Evolutionary conservation across 30 jellyfish, hydroid and myxozoan species (phyloP).

Genomic region (Hydra vulgaris): DNA sequence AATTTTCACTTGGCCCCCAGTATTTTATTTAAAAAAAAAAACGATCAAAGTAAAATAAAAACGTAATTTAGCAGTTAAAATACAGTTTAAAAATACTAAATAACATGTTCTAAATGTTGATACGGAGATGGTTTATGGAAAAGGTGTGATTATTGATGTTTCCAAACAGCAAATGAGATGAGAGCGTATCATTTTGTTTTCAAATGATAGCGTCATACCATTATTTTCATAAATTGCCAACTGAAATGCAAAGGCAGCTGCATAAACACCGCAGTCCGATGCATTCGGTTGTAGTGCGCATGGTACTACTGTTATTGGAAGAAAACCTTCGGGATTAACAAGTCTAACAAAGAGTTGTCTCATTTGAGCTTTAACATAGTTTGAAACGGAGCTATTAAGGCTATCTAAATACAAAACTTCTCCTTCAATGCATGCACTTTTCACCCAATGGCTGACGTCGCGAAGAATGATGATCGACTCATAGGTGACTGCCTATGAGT

Average conservation of each 20-base stretch:
- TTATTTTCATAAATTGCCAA: background rate
- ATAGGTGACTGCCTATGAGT: background rate
- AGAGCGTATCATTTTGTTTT: background rate
- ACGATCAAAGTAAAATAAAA: background rate
- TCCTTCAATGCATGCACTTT: background rate
- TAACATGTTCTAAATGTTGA: background rate
- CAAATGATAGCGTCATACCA: background rate
- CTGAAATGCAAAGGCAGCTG: background rate
- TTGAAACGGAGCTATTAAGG: background rate
- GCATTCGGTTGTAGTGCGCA: background rate
- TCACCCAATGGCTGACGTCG: background rate
- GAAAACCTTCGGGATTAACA: background rate
- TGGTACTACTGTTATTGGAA: background rate
- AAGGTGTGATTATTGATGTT: background rate
- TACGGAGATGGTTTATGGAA: background rate
- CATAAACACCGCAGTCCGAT: background rate
- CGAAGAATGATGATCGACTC: background rate
- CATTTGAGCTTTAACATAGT: background rate
- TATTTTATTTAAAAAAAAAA: too few relatives aligned
- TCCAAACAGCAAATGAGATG: background rate
- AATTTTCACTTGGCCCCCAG: background rate
- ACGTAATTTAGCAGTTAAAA: background rate
- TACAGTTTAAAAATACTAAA: background rate
- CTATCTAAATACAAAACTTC: background rate
- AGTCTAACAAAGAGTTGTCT: background rate